Percentiles rank a stretch among this genome's conserved stretches.
Conservation (phyloP, 2,113 vertebrate species). For the Phainopepla nitens region DNA sequence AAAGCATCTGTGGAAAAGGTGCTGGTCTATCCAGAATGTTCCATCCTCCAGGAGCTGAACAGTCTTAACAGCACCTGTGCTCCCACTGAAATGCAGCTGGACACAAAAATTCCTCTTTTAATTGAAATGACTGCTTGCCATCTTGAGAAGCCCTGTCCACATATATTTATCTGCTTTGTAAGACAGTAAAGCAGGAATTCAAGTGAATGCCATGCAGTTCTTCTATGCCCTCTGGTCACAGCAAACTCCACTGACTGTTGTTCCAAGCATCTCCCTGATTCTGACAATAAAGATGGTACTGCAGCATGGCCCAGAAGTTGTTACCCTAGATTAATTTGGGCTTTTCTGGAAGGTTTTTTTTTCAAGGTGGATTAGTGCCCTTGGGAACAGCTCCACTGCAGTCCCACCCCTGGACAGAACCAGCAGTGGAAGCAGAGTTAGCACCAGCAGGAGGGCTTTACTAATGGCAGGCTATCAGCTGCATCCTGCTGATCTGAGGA, state of each 20-base stretch:
- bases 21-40: not conserved
- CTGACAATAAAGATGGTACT: not conserved
- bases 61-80: not conserved
- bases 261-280: not conserved
- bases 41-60: not conserved
- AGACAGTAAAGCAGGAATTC: not conserved
- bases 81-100: not conserved
- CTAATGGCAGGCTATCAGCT: not conserved
- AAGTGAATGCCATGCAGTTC: not conserved
- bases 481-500: not conserved
- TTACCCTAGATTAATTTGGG: not conserved
- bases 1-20: not conserved
- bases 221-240: not conserved
- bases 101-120: not conserved
- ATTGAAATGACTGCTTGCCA: not conserved
- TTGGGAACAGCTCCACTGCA: not conserved
- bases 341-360: not conserved
- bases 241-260: not conserved
- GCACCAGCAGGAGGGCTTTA: not conserved
- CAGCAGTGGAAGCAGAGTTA: not conserved
- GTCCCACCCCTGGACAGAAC: not conserved
- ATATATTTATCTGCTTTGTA: not conserved
- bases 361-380: not conserved
- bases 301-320: not conserved
- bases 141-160: not conserved